Base-by-base conservation (phyloP, 2,113 vertebrate species). In the Eudyptes chrysolophus region DNA sequence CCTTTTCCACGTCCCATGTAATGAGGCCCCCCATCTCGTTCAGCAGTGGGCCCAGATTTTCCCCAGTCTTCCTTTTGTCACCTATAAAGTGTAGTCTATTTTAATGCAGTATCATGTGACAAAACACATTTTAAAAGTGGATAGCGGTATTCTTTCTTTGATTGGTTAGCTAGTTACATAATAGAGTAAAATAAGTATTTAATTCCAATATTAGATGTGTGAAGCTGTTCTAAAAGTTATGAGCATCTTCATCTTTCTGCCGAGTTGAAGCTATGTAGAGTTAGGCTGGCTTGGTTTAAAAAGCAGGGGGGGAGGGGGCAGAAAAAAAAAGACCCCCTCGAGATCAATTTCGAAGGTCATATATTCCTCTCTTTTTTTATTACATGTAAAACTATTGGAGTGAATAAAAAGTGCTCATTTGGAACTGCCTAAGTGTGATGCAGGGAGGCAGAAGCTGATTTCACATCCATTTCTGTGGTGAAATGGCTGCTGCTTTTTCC, bases 261-360 rank as follows among this genome's bases (percentile, higher is more conserved):
- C 0, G 0, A 40, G 30, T 34, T 42, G 55, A 78, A 76, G 17
- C 55, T 89, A 7, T 4, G 11, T 24, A 74, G 44, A 86, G 60
- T 62, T 81, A 58, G 51, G 24, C 58, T 71, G 68, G 36, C 68
- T 72, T 75, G 51, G 46, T 51, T 89, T 68, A 42, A 92, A 30
- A 55, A 51, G 20, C 5, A 7, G 3, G 17, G 15, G 11, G 21
- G 9, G 16, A 5, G 9, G 7, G 32, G 30, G 42, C 42, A 42
- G 42, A 10, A 10, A 24, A n/a, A 60, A 46, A 71, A 36, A 76
- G 11, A 64, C 20, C 11, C 87, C 44, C 72, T 89, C 1, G 38
- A 96, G 93, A 94, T 87, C 76, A 64, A 65, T 97, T 95, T 87
- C 77, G 66, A 68, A 96, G 97, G 77, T 87, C 69, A 57, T 71